Evolutionary conservation across 1,140 invertebrate species (phyloP), one percentile per base, ranked within the genome.

Genomic region (Leptinotarsa defecta): DNA sequence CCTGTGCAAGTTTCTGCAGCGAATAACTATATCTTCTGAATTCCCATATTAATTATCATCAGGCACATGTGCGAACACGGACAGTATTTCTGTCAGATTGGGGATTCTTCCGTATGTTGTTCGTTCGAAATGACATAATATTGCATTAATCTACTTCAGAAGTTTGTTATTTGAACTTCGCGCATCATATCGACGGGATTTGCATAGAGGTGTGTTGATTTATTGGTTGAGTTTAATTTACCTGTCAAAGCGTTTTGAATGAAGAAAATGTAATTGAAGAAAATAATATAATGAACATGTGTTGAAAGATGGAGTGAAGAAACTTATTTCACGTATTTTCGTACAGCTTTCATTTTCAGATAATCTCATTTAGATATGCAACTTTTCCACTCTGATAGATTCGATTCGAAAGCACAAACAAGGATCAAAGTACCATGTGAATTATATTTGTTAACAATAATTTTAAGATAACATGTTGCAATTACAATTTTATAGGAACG

Each of bases 11-110:
- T 70, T 70, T 70, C n/a, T 48, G 22, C 34, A n/a, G 68, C 19
- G 27, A 52, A 70, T 48, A 70, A 52, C 34, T 48, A 20, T 49
- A 52, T 70, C 34, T 19, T 43, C 20, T 20, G 48, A 20, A 70
- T 70, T 70, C 68, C 24, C 68, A 70, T 70, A 70, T 70, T 70
- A 70, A 70, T 70, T 27, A 70, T 67, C 20, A 34, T 67, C 64
- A 67, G 5, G 22, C 20, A 22, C 5, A 67, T 67, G 64, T 67
- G 27, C 22, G 27, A 67, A 67, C 64, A 67, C 64, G 64, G 27
- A 67, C 64, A 24, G 22, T 67, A 67, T 67, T 67, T 13, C 15
- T 67, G 64, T 67, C 64, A 34, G 20, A 67, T 67, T 22, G 1
- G 27, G 3, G 64, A 15, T 24, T 67, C 27, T 67, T 34, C 64